Evolutionary conservation across 2,888 invertebrate genomes (phyloP).

Genomic region (Zaprionus lineosus): DNA sequence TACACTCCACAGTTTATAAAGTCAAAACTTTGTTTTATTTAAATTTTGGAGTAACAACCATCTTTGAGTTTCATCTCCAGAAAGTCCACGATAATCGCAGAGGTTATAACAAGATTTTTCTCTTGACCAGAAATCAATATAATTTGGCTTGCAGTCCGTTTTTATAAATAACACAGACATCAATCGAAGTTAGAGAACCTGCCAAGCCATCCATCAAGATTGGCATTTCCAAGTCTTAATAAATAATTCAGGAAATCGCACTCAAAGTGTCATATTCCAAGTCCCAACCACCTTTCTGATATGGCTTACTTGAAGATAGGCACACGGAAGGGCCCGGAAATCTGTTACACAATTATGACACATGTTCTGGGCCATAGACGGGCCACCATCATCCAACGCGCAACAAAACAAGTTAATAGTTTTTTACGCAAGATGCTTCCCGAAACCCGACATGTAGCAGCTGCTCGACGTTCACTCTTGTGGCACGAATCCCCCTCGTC

Average conservation of each 20-base stretch:
- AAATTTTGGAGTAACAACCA: too few species aligned
- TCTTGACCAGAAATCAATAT: too few species aligned
- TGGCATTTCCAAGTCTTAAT: neutral
- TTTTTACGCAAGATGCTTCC: constrained; percentile 56
- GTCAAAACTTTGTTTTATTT: too few species aligned
- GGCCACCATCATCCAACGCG: constrained; percentile 21
- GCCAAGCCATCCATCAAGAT: neutral
- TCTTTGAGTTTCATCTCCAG: too few species aligned
- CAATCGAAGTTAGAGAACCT: neutral
- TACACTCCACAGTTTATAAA: neutral
- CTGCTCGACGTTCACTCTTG: constrained; percentile 54
- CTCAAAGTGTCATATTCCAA: neutral
- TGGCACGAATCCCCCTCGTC: constrained; percentile 43
- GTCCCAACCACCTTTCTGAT: neutral
- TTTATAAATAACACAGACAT: too few species aligned
- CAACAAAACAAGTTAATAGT: constrained; percentile 58
- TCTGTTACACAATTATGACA: constrained; percentile 9
- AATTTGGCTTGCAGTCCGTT: too few species aligned
- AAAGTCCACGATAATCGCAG: too few species aligned
- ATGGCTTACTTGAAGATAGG: neutral
- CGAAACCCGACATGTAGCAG: constrained; percentile 36
- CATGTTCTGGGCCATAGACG: constrained; percentile 1
- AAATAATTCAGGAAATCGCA: too few species aligned
- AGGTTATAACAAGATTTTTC: too few species aligned
- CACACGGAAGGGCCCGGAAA: neutral